Evolutionary conservation across 2,113 vertebrate genomes (phyloP).

Genomic region (Genyomyrus donnyi): DNA sequence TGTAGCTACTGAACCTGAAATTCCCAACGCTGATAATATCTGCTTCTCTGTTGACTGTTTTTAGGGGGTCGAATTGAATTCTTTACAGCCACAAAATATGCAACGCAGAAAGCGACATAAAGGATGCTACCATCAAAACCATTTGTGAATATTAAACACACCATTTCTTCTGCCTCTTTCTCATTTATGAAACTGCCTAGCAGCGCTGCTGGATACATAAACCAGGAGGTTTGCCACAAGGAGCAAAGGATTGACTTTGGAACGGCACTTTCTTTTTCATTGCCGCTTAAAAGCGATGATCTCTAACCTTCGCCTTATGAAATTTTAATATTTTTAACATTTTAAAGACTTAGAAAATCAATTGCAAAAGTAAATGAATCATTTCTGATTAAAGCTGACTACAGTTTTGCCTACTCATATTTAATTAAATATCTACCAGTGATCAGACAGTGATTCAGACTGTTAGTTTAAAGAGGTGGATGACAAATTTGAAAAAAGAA

Average conservation of each 20-base stretch:
- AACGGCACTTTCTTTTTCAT: background rate
- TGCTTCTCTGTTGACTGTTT: background rate
- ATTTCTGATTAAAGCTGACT: constrained; percentile 46
- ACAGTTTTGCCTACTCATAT: constrained; percentile 20
- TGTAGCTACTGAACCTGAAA: no score
- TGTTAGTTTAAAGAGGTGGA: constrained; percentile 30
- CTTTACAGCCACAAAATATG: background rate
- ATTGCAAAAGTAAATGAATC: constrained; percentile 47
- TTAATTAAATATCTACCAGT: constrained; percentile 24
- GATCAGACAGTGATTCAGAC: constrained; percentile 46
- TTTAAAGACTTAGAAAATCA: constrained; percentile 45
- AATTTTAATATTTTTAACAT: background rate
- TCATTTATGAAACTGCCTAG: background rate
- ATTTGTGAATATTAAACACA: background rate
- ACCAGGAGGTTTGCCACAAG: background rate
- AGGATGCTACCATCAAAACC: background rate
- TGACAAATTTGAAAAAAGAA: constrained; percentile 23
- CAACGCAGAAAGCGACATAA: background rate
- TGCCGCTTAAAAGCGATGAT: background rate
- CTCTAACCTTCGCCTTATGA: background rate
- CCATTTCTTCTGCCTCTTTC: background rate
- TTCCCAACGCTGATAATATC: no score
- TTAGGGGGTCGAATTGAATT: background rate
- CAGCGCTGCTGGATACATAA: background rate
- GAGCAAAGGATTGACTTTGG: background rate